phyloP scores from a whole-genome alignment of 2,888 invertebrate genomes.

The Buathra laborator region DNA sequence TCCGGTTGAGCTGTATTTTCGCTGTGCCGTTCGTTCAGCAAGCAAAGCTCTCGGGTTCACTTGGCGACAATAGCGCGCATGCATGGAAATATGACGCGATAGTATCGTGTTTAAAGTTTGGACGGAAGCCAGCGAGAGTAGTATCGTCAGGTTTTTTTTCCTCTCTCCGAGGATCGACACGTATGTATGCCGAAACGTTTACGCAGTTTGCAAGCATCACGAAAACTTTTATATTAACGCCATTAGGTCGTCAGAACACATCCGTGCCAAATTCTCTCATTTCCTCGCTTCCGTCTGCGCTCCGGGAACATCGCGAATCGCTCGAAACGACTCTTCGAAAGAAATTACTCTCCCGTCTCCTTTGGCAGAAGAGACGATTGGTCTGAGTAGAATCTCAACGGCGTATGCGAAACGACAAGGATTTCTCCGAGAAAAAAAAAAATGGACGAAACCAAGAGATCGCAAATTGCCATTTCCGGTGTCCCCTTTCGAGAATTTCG shows the following conservation, averaged over 20 bases:
- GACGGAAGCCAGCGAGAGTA: slow-evolving; percentile 65
- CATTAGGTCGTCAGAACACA: background rate
- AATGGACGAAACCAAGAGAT: slow-evolving; percentile 9
- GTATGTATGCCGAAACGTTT: slow-evolving; percentile 35
- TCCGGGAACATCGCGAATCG: background rate
- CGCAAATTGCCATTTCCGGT: background rate
- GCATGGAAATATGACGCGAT: slow-evolving; percentile 54
- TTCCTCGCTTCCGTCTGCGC: background rate
- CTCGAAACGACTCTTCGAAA: slow-evolving; percentile 12
- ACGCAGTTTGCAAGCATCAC: slow-evolving; percentile 20
- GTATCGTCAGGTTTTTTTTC: slow-evolving; percentile 53
- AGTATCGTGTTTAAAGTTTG: slow-evolving; percentile 65
- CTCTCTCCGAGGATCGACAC: slow-evolving; percentile 49
- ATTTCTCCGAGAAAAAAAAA: slow-evolving; percentile 13
- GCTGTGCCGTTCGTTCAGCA: slow-evolving; percentile 19
- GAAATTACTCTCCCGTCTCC: background rate
- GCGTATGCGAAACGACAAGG: slow-evolving; percentile 12
- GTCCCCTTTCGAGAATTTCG: slow-evolving; percentile 6
- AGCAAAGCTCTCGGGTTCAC: slow-evolving; percentile 46
- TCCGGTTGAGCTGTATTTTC: slow-evolving; percentile 28
- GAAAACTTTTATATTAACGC: slow-evolving; percentile 45
- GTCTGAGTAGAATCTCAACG: background rate
- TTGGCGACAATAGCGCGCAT: slow-evolving; percentile 47
- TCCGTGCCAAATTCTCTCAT: slow-evolving; percentile 24
- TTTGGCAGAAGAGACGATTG: background rate